A percentile compares a stretch with the other conserved stretches of the same genome.
phyloP scores from a whole-genome alignment of 1,140 invertebrate species.

The Rhagoletis pomonella region DNA sequence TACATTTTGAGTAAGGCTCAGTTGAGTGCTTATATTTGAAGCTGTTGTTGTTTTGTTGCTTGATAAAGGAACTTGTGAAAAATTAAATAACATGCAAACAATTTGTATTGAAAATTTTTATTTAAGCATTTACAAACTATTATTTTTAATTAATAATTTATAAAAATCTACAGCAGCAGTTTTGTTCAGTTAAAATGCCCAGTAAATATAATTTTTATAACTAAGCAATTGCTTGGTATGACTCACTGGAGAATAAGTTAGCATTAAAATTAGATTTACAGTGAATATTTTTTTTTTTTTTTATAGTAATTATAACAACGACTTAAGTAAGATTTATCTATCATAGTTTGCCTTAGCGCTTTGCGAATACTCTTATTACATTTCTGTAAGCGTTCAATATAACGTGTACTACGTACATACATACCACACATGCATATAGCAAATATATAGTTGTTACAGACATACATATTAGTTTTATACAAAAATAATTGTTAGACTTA shows the following conservation, averaged over 20 bases:
- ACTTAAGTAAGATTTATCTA: conserved; percentile 22
- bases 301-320: conserved; percentile 9
- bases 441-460: background rate
- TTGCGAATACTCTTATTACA: conserved; percentile 45
- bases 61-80: too few species aligned
- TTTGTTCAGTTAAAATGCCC: conserved; percentile 5
- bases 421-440: background rate
- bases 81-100: too few species aligned
- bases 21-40: too few species aligned
- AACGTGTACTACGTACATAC: background rate
- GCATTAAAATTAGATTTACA: conserved; percentile 2
- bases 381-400: background rate
- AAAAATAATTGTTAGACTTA: conserved; percentile 32
- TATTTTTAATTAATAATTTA: background rate
- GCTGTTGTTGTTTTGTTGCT: too few species aligned
- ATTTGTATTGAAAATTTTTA: too few species aligned
- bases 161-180: background rate
- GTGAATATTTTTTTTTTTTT: background rate
- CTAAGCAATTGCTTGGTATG: background rate
- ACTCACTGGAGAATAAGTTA: background rate
- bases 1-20: too few species aligned
- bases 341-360: conserved; percentile 50
- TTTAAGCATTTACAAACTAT: too few species aligned
- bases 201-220: conserved; percentile 3
- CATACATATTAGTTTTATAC: conserved; percentile 16